Percentiles rank a stretch among this genome's conserved stretches.
Evolutionary conservation across 2,113 vertebrate species (phyloP).

Genomic region (Tursiops truncatus): DNA sequence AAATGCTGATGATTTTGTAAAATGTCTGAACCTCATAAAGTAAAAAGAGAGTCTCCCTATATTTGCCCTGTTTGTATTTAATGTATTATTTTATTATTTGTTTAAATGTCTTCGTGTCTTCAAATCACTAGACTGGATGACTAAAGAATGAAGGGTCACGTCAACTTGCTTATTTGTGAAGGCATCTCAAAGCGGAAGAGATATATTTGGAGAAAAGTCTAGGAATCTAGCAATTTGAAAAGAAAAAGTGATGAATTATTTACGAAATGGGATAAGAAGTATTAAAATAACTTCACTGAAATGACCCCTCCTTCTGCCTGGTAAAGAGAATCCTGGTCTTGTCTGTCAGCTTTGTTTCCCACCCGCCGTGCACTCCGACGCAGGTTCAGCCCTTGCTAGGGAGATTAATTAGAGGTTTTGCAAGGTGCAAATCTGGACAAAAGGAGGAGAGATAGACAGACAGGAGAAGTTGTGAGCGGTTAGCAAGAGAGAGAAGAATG

Average conservation of each 20-base stretch:
- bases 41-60: neutral
- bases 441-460: neutral
- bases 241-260: constrained; percentile 5
- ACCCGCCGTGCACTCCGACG: neutral
- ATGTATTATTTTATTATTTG: neutral
- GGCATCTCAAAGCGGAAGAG: neutral
- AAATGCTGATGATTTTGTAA: neutral
- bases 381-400: neutral
- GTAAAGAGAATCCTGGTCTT: neutral
- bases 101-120: neutral
- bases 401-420: neutral
- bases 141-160: neutral
- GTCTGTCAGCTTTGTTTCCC: neutral
- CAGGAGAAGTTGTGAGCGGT: neutral
- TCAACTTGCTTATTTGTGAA: neutral
- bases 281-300: constrained; percentile 32
- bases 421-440: neutral
- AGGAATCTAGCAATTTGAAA: neutral
- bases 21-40: neutral
- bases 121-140: neutral
- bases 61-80: neutral
- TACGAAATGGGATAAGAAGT: neutral
- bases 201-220: neutral
- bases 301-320: neutral
- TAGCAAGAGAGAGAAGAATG: neutral